A percentile compares a stretch with the other conserved stretches of the same genome.
These are phyloP conservation scores for Dinocampus coccinellae DNA, from an alignment of 2,888 invertebrate species.

Conservation along the genomic window DNA sequence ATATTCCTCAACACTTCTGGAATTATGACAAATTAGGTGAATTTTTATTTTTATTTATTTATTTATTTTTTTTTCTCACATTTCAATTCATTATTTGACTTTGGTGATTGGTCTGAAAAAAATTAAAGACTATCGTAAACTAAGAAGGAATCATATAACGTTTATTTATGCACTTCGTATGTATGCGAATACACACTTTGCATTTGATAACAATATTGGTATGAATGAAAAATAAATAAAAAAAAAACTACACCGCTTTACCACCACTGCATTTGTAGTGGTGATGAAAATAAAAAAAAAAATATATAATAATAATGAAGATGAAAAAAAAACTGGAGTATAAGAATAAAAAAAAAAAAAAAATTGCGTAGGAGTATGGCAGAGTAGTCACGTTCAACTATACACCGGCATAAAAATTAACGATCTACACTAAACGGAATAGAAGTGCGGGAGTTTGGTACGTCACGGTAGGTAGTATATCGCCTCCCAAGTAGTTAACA, in stretches of 20 bases:
- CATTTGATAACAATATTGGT: background rate
- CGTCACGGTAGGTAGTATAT: conserved; percentile 26
- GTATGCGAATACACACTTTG: background rate
- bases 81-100: too few species aligned
- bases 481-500: conserved; percentile 28
- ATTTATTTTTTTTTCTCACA: too few species aligned
- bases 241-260: conserved; percentile 3
- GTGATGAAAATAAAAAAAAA: background rate
- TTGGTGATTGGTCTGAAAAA: too few species aligned
- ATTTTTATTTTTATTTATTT: too few species aligned
- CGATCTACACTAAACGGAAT: conserved; percentile 26
- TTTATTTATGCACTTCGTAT: background rate
- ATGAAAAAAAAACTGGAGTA: background rate
- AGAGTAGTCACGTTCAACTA: conserved; percentile 22
- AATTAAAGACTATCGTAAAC: too few species aligned
- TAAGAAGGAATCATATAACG: too few species aligned
- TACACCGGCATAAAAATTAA: conserved; percentile 27
- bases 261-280: background rate
- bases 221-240: conserved; percentile 15
- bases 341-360: background rate
- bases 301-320: too few species aligned
- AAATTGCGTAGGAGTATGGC: background rate
- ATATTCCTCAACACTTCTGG: background rate
- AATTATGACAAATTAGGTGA: too few species aligned
- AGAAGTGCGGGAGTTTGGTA: conserved; percentile 24